Evolutionary conservation across 2,888 invertebrate species (phyloP).

Genomic region (Athalia cordata): DNA sequence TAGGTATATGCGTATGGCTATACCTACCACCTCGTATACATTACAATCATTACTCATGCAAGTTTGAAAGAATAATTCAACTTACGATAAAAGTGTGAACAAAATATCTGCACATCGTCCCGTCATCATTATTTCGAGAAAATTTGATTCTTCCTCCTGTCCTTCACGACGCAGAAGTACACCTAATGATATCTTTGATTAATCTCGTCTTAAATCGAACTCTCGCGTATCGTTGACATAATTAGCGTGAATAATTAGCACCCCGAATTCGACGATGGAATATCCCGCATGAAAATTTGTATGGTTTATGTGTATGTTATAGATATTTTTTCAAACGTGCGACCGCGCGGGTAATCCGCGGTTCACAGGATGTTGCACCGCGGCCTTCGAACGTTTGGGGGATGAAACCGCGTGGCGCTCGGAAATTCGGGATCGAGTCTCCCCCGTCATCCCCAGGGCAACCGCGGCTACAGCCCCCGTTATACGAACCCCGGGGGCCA

Average conservation of each 20-base stretch:
- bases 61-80: not conserved
- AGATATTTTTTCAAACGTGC: not conserved
- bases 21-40: no score
- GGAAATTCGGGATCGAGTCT: not conserved
- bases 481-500: constrained; percentile 16
- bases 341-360: not conserved
- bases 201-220: no score
- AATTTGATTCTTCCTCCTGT: no score
- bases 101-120: constrained; percentile 6
- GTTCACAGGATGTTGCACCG: constrained; percentile 6
- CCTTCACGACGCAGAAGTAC: no score
- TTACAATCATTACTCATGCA: no score
- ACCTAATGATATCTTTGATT: no score
- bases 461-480: not conserved
- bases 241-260: no score
- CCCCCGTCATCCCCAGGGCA: no score
- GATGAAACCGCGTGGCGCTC: constrained; percentile 18
- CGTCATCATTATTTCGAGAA: not conserved
- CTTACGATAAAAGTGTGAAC: constrained; percentile 8
- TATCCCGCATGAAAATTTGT: no score
- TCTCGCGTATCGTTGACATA: no score
- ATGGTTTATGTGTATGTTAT: not conserved
- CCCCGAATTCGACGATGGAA: no score
- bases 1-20: not conserved
- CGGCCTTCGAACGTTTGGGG: constrained; percentile 7